Evolutionary conservation across 1,140 invertebrate genomes (phyloP), one percentile per base, ranked within the genome.

Genomic region (Macrobrachium rosenbergii): DNA sequence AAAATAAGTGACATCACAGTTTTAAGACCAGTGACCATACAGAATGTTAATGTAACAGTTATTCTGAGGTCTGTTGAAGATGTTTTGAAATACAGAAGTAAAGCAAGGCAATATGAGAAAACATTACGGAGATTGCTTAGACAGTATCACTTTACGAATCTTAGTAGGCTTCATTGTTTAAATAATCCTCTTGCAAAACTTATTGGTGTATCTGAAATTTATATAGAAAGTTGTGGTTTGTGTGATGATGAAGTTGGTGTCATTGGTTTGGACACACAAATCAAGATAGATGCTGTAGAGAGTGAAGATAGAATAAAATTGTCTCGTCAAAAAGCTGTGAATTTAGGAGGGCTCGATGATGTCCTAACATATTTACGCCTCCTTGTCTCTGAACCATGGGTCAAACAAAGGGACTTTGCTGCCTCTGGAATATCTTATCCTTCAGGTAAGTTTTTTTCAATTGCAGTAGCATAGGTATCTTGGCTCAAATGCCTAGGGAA

Each of bases 111-210:
- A 10, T 72, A 72, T 23, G 37, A 72, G 21, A 28, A n/a, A 16
- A 28, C n/a, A 14, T 16, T 72, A 23, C 23, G 7, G 37, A 43
- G 37, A 23, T n/a, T 72, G 21, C 23, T 72, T 23, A 23, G 0
- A 28, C 69, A 28, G 14, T 72, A 72, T 72, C 23, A 43, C 21
- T 12, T 72, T 28, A 72, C 6, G 21, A 72, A 72, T 28, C 23
- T 7, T 10, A 23, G 37, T 72, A 23, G 21, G 21, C 19, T 72
- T 28, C 23, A 28, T 16, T 72, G 69, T 72, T 16, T 43, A 72
- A 72, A 43, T 43, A 72, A 72, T 43, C 69, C 69, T n/a, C 7
- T 72, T n/a, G 69, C 69, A 72, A 72, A 28, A 17, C 12, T 72
- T 16, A 28, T 72, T 28, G 69, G 69, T 37, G n/a, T 72, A 10